Conservation (phyloP, 35 echinoderm and acorn worm genomes). For the Lytechinus pictus region DNA sequence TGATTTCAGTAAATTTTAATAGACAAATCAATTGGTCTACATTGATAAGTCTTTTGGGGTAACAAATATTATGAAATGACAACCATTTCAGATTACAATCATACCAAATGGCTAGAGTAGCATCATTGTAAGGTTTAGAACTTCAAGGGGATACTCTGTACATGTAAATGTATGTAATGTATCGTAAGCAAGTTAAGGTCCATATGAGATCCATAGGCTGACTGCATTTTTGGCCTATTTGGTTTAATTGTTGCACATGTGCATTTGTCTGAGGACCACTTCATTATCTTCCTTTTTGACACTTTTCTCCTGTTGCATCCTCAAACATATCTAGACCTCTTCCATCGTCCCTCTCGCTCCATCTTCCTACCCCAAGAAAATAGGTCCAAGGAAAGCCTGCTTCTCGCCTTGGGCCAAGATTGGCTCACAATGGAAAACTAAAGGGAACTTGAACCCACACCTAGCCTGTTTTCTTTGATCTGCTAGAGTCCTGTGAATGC, state of each 20-base stretch:
- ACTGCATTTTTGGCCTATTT: neutral
- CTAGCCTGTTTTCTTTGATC: slow-evolving; percentile 43
- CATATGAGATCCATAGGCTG: neutral
- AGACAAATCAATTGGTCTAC: no score
- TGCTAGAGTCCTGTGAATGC: neutral
- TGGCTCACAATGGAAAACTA: slow-evolving; percentile 36
- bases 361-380: neutral
- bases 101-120: no score
- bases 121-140: no score
- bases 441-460: slow-evolving; percentile 46
- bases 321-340: neutral
- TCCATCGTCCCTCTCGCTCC: neutral
- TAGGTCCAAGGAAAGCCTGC: neutral
- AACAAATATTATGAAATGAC: no score
- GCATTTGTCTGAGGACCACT: neutral
- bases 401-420: neutral
- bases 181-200: neutral
- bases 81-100: no score
- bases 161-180: no score
- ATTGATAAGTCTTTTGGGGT: no score
- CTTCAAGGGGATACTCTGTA: no score
- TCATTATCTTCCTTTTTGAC: neutral
- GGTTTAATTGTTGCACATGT: neutral
- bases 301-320: neutral
- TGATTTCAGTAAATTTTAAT: no score